Conservation (phyloP, 2,113 vertebrate species). For the Lagenorhynchus albirostris region DNA sequence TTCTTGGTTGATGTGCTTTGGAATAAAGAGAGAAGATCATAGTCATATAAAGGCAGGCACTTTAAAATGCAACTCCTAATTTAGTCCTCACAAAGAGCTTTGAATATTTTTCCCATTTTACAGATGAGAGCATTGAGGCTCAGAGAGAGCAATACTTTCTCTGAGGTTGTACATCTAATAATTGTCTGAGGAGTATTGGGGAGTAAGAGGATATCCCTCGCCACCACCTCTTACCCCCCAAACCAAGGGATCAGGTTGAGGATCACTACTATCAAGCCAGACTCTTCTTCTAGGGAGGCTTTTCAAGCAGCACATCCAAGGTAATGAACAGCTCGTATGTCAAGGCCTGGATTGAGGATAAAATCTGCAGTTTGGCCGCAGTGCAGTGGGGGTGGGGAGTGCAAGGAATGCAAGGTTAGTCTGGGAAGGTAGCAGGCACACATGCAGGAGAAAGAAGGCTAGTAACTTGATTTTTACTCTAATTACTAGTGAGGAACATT, state of each 20-base stretch:
- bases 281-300: neutral
- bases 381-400: accelerated
- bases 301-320: neutral
- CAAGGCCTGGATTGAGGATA: neutral
- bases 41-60: neutral
- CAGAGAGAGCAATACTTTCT: neutral
- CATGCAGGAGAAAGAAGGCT: neutral
- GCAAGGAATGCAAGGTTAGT: too few relatives aligned
- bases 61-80: neutral
- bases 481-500: neutral
- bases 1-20: neutral
- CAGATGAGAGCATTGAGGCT: neutral
- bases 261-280: neutral
- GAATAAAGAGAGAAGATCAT: neutral
- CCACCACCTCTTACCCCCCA: neutral
- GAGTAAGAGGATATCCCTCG: neutral
- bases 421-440: neutral
- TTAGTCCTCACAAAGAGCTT: neutral
- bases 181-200: neutral
- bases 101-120: neutral
- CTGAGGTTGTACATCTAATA: neutral
- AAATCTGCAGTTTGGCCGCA: neutral
- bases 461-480: neutral
- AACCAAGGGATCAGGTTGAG: neutral
- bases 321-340: too few relatives aligned